These are phyloP conservation scores for Alethe castanea DNA, from an alignment of 2,113 vertebrate species.

Conservation along the genomic window DNA sequence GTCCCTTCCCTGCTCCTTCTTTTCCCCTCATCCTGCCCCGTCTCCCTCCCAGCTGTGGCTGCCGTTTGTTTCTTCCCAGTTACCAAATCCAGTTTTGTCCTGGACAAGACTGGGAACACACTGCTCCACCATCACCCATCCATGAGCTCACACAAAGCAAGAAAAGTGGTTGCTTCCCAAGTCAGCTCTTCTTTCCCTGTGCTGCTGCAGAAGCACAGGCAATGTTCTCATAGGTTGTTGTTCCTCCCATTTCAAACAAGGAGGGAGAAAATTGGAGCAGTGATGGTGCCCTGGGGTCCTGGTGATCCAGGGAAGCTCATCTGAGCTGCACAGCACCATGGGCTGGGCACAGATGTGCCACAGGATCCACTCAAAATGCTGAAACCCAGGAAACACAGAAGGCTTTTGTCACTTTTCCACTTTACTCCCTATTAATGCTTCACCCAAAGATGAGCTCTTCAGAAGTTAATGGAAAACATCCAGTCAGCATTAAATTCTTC, in stretches of 20 bases:
- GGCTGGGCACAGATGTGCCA: not conserved
- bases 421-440: not conserved
- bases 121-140: not conserved
- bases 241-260: not conserved
- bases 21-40: fast-evolving
- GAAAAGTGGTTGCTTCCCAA: not conserved
- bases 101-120: not conserved
- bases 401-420: not conserved
- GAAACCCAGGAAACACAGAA: not conserved
- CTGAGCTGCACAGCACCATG: not conserved
- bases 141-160: not conserved
- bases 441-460: not conserved
- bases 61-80: not conserved
- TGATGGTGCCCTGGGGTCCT: not conserved
- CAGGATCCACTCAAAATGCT: no score
- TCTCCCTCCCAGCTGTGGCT: not conserved
- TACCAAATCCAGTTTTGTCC: not conserved
- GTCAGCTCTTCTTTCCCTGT: not conserved
- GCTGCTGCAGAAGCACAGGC: not conserved
- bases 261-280: not conserved
- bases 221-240: not conserved
- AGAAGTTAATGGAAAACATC: not conserved
- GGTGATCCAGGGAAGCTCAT: not conserved
- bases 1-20: not conserved
- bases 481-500: not conserved